Conservation (phyloP, 2,888 invertebrate genomes). For the Myathropa florea region DNA sequence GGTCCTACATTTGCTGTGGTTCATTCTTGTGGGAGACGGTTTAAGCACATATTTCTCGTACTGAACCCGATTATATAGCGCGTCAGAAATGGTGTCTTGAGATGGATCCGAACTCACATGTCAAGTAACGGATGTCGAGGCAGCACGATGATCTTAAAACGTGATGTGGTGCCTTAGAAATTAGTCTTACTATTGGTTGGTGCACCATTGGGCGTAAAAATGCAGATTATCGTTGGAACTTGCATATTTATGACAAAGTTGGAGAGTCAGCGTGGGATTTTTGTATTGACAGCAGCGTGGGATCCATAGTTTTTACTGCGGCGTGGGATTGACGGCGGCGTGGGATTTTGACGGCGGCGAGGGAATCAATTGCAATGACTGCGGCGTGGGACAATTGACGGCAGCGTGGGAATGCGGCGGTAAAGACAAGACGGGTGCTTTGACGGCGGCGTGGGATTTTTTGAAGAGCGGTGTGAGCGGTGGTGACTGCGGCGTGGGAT, state of each 20-base stretch:
- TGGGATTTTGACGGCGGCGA: slow-evolving; percentile 24
- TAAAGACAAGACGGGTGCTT: slow-evolving; percentile 12
- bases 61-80: slow-evolving; percentile 6
- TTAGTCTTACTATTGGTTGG: background rate
- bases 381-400: background rate
- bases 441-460: slow-evolving; percentile 30
- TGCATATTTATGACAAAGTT: background rate
- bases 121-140: background rate
- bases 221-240: background rate
- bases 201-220: slow-evolving; percentile 8
- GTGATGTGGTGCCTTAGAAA: background rate
- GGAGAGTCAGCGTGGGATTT: slow-evolving; percentile 19
- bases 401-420: slow-evolving; percentile 44
- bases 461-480: background rate
- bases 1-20: background rate
- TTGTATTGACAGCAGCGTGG: slow-evolving; percentile 46
- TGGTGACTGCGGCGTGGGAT: slow-evolving; percentile 42
- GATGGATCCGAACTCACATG: background rate
- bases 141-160: background rate
- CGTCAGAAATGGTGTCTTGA: slow-evolving; percentile 2
- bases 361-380: slow-evolving; percentile 14
- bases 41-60: background rate
- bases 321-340: slow-evolving; percentile 42
- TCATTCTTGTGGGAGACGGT: background rate
- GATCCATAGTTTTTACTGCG: slow-evolving; percentile 35